Conservation (phyloP, 2,113 vertebrate species). For the Petroica traversi region DNA sequence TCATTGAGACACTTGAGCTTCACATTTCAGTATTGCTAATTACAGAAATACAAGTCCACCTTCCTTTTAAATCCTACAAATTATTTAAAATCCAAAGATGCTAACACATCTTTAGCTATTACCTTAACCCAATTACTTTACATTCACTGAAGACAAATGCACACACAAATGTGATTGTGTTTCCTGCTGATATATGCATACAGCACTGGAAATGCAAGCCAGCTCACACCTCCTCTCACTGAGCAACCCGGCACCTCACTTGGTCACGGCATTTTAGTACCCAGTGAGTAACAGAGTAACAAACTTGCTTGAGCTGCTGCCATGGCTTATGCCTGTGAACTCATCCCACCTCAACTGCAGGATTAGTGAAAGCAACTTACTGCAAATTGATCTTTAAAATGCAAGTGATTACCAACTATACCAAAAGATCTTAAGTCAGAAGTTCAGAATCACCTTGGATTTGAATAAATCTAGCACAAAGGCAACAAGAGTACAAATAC, state of each 20-base stretch:
- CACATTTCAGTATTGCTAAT: neutral
- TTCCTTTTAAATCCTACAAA: neutral
- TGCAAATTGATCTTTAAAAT: neutral
- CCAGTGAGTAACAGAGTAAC: neutral
- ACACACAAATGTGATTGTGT: neutral
- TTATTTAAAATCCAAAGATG: neutral
- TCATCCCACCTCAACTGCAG: rapidly evolving
- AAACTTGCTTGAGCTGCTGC: neutral
- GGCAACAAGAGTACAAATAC: neutral
- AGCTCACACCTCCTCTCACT: neutral
- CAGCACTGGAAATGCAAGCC: neutral
- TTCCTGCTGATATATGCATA: neutral
- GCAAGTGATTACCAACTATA: neutral
- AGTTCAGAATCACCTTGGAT: neutral
- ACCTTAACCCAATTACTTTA: neutral
- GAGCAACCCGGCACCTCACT: neutral
- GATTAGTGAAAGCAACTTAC: neutral
- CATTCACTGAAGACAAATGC: neutral
- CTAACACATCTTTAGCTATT: neutral
- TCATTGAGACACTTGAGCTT: neutral
- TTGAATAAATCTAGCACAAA: neutral
- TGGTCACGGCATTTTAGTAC: neutral
- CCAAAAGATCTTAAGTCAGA: neutral
- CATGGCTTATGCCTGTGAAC: neutral
- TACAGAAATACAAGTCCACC: neutral